Evolutionary conservation across 2,797 vertebrate species (phyloP).

Genomic region (Rhynchonycteris naso): DNA sequence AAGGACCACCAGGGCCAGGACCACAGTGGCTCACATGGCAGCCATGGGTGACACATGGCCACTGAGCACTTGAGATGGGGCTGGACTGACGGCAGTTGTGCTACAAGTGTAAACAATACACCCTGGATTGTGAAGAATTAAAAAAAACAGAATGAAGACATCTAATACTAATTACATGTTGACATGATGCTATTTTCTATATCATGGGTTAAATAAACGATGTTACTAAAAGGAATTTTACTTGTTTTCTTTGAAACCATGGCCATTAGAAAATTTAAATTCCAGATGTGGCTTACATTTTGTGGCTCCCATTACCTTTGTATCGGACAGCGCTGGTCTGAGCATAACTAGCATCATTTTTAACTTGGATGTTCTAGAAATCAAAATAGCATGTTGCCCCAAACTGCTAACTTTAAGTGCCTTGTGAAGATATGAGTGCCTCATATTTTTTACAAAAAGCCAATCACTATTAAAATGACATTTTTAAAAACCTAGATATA

Average conservation of each 20-base stretch:
- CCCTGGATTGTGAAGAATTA: background rate
- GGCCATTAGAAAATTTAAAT: background rate
- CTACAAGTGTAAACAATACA: background rate
- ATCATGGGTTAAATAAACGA: background rate
- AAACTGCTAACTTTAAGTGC: background rate
- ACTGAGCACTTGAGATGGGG: background rate
- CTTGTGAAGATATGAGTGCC: background rate
- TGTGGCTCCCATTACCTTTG: background rate
- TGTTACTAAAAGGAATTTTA: background rate
- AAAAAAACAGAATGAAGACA: background rate
- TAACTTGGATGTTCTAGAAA: background rate
- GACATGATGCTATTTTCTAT: background rate
- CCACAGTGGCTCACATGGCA: rapidly evolving
- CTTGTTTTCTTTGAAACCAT: background rate
- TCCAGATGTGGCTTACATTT: background rate
- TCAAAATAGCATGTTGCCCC: background rate
- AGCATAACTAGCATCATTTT: background rate
- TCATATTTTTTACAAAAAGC: background rate
- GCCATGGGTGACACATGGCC: background rate
- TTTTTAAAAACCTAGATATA: background rate
- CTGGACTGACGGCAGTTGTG: background rate
- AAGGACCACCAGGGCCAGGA: background rate
- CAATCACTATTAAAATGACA: constrained; percentile 17
- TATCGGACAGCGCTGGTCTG: background rate
- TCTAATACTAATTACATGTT: background rate